Conservation (phyloP, 2,113 vertebrate species). For the Polyodon spathula region DNA sequence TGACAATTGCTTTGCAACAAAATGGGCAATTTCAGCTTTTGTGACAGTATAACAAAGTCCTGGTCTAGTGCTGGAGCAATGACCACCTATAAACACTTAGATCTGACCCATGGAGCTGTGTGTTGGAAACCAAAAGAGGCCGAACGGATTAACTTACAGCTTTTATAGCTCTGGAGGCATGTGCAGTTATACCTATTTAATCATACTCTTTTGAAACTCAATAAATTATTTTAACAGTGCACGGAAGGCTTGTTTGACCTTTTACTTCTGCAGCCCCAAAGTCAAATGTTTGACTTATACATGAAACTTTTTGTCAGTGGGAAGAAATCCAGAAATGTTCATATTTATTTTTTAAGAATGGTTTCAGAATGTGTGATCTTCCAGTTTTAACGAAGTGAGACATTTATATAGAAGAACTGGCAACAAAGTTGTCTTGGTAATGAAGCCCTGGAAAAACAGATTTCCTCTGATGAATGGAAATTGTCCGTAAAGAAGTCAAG, state of each 20-base stretch:
- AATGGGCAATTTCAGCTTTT: neutral
- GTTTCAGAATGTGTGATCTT: conserved; percentile 29
- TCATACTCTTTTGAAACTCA: conserved; percentile 37
- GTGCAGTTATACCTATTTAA: conserved; percentile 44
- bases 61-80: neutral
- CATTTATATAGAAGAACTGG: conserved; percentile 31
- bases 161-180: conserved; percentile 44
- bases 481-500: conserved; percentile 15
- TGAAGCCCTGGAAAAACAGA: conserved; percentile 27
- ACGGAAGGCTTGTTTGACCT: conserved; percentile 11
- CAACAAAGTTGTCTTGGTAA: conserved; percentile 23
- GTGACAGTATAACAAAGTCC: neutral
- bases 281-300: conserved; percentile 37
- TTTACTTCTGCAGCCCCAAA: conserved; percentile 12
- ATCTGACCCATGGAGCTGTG: conserved; percentile 30
- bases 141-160: conserved; percentile 45
- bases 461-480: conserved; percentile 25
- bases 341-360: conserved; percentile 21
- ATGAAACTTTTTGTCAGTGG: conserved; percentile 25
- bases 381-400: conserved; percentile 45
- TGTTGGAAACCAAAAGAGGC: conserved; percentile 27
- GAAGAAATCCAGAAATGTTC: conserved; percentile 33
- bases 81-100: conserved; percentile 56
- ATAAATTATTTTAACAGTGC: conserved; percentile 42
- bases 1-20: neutral